Evolutionary conservation across 2,113 vertebrate species (phyloP).

Genomic region (Fulica atra): DNA sequence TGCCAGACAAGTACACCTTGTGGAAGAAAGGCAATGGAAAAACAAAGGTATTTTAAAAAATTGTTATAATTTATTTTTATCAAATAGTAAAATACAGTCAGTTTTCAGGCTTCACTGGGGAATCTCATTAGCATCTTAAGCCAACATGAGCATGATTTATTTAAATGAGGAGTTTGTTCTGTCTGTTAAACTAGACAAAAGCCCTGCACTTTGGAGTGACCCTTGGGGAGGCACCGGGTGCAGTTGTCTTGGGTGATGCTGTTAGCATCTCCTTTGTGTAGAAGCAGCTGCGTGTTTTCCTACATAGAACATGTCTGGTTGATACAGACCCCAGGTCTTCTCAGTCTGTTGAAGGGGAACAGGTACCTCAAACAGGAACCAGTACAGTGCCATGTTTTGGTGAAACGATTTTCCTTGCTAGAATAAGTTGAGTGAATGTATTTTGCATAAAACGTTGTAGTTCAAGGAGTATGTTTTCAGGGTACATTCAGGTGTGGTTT

Average conservation of each 20-base stretch:
- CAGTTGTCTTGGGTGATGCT: not conserved
- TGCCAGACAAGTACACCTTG: too few species aligned
- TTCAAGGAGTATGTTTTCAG: not conserved
- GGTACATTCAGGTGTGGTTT: not conserved
- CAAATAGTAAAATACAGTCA: not conserved
- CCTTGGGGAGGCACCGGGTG: not conserved
- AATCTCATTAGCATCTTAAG: not conserved
- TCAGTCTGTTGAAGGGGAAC: not conserved
- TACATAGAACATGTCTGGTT: not conserved
- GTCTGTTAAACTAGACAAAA: fast-evolving
- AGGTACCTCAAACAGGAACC: not conserved
- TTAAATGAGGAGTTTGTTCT: not conserved
- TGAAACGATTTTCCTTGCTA: not conserved
- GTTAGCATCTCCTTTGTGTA: not conserved
- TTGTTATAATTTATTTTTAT: conserved; percentile 19
- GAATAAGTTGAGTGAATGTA: not conserved
- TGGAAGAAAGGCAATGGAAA: not conserved
- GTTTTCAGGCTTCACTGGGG: not conserved
- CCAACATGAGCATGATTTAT: not conserved
- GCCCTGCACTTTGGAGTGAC: not conserved
- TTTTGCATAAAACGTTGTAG: not conserved
- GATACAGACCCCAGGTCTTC: not conserved
- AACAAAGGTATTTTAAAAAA: not conserved
- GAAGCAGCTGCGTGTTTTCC: not conserved
- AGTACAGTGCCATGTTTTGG: not conserved